Evolutionary conservation across 2,113 vertebrate genomes (phyloP).

Genomic region (Accipiter virgatus): DNA sequence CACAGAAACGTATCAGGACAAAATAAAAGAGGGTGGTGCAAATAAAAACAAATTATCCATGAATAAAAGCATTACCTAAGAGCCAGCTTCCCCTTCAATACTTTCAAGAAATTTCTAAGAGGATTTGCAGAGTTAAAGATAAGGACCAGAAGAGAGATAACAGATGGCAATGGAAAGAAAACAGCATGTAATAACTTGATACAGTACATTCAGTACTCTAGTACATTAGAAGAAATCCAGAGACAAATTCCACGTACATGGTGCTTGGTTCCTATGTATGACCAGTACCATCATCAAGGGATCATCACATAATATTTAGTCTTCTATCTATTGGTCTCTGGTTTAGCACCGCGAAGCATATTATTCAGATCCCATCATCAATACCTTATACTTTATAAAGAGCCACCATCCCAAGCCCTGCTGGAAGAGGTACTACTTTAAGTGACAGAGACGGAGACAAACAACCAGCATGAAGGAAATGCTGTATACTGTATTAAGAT

Average conservation of each 20-base stretch:
- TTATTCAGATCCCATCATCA: background rate
- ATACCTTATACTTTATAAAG: background rate
- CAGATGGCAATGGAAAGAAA: constrained; percentile 62
- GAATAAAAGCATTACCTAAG: background rate
- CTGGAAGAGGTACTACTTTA: background rate
- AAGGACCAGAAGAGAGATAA: constrained; percentile 56
- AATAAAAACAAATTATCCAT: background rate
- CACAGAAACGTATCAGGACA: background rate
- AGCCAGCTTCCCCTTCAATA: background rate
- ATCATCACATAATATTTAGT: background rate
- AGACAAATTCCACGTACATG: background rate
- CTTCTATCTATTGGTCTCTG: background rate
- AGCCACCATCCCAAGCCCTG: background rate
- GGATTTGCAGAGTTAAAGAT: constrained; percentile 56
- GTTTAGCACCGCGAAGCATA: background rate
- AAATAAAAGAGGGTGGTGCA: background rate
- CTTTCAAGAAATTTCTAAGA: constrained; percentile 27
- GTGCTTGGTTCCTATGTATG: constrained; percentile 24
- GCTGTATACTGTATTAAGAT: background rate
- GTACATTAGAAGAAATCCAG: constrained; percentile 16
- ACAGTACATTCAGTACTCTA: constrained; percentile 47
- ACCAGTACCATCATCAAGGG: constrained; percentile 15
- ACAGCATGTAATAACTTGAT: constrained; percentile 53
- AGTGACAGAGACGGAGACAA: background rate
- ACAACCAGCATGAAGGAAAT: background rate